Conservation (phyloP, 2,797 vertebrate species). For the Phrynocephalus vlangalii region DNA sequence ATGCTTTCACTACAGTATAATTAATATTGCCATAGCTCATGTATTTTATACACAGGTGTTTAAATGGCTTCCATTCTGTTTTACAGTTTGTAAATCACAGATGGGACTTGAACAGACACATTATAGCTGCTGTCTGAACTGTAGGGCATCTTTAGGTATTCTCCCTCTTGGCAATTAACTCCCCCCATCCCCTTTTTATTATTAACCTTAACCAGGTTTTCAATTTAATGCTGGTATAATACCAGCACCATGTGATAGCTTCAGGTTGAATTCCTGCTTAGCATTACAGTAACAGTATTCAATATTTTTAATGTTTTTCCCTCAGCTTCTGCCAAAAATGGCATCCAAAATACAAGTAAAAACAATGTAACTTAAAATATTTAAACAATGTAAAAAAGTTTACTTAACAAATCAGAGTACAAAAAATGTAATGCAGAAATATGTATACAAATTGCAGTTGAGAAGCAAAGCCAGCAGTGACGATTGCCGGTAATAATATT, state of each 20-base stretch:
- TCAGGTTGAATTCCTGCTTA: not conserved
- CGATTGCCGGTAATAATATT: too few species aligned
- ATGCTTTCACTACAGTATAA: not conserved
- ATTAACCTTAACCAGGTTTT: not conserved
- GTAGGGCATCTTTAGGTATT: too few species aligned
- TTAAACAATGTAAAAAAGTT: not conserved
- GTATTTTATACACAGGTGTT: rapidly evolving
- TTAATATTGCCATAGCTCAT: not conserved
- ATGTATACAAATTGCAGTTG: too few species aligned
- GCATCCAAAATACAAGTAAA: not conserved
- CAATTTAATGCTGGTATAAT: not conserved
- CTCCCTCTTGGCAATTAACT: not conserved
- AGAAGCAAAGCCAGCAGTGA: too few species aligned
- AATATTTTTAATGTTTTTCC: not conserved
- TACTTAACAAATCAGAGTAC: not conserved
- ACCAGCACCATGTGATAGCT: not conserved
- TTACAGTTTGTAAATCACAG: not conserved
- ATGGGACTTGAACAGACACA: not conserved
- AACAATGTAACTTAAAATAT: not conserved
- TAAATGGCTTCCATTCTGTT: not conserved
- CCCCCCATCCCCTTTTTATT: not conserved
- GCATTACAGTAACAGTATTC: not conserved
- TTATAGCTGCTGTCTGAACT: too few species aligned
- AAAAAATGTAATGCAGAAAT: not conserved
- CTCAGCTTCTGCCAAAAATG: not conserved